phyloP scores from a whole-genome alignment of 1,140 invertebrate species.

The Procambarus virginalis region DNA sequence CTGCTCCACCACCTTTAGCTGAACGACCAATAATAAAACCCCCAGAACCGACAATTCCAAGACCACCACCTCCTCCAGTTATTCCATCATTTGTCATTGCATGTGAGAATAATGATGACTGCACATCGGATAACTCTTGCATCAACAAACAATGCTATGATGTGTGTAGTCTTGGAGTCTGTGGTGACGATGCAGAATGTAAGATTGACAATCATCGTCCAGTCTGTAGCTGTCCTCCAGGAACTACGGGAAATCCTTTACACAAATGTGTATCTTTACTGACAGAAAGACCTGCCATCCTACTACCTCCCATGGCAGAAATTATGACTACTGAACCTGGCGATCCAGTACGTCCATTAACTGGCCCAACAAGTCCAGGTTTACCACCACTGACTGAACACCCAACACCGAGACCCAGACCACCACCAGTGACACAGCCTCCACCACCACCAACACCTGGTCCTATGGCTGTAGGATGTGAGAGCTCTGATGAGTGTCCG shows the following conservation, averaged over 20 bases:
- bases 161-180: conserved; percentile 81
- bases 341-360: conserved; percentile 1
- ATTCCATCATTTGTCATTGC: conserved; percentile 79
- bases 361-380: conserved; percentile 11
- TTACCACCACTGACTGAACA: conserved; percentile 42
- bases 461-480: conserved; percentile 79
- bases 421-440: conserved; percentile 39
- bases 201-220: conserved; percentile 68
- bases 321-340: background rate
- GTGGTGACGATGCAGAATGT: conserved; percentile 86
- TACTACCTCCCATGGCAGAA: conserved; percentile 2
- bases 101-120: conserved; percentile 82
- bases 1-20: conserved; percentile 48
- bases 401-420: conserved; percentile 20
- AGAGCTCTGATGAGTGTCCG: conserved; percentile 70
- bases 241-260: conserved; percentile 72
- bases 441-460: conserved; percentile 81
- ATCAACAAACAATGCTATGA: conserved; percentile 80
- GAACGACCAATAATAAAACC: conserved; percentile 36
- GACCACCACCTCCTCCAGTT: conserved; percentile 25
- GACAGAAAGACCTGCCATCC: conserved; percentile 23
- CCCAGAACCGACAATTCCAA: conserved; percentile 21
- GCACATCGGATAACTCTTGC: conserved; percentile 83
- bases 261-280: conserved; percentile 24
- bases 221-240: conserved; percentile 72